Evolutionary conservation across 1,140 invertebrate species (phyloP).

Genomic region (Dermatophagoides farinae): DNA sequence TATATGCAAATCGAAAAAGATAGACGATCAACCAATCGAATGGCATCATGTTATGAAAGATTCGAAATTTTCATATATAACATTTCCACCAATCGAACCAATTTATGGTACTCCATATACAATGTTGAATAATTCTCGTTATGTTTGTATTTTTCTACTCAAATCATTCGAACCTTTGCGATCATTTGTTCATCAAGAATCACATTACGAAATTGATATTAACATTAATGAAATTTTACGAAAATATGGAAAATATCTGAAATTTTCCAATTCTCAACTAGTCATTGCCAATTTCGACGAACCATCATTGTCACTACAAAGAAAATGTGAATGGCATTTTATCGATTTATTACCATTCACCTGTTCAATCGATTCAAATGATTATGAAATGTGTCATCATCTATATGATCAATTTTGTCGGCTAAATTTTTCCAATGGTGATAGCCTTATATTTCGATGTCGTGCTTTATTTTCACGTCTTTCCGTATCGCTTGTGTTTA

Average conservation of each 20-base stretch:
- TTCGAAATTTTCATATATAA: not conserved
- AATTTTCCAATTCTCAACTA: too few species aligned
- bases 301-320: too few species aligned
- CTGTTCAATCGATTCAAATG: not conserved
- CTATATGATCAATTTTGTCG: not conserved
- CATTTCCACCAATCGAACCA: not conserved
- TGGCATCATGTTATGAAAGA: slow-evolving; percentile 1
- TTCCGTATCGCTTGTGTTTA: not conserved
- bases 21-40: not conserved
- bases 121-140: slow-evolving; percentile 14
- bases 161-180: not conserved
- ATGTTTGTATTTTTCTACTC: slow-evolving; percentile 11
- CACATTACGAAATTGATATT: too few species aligned
- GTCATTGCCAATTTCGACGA: too few species aligned
- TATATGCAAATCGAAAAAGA: not conserved
- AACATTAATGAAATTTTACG: too few species aligned
- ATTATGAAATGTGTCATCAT: not conserved
- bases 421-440: not conserved
- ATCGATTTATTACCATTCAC: not conserved
- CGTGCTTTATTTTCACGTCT: not conserved
- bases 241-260: too few species aligned
- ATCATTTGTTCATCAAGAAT: slow-evolving; percentile 7
- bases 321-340: not conserved
- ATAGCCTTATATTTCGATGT: not conserved
- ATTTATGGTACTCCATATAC: slow-evolving; percentile 7